phyloP scores from a whole-genome alignment of 2,113 vertebrate species.

The Crocuta crocuta region DNA sequence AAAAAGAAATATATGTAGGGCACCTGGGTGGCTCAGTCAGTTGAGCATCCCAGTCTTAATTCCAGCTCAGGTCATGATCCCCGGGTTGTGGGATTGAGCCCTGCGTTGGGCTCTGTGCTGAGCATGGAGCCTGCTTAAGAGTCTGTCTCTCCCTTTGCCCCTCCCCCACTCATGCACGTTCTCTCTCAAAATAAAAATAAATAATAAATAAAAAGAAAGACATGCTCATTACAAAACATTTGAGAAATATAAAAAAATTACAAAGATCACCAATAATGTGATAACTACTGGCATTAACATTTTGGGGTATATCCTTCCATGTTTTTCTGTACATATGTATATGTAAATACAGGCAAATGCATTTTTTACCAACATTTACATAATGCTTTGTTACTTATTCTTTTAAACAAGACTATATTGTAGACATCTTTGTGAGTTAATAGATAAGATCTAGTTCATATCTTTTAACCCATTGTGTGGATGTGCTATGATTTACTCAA shows the following conservation, averaged over 20 bases:
- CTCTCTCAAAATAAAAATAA: no score
- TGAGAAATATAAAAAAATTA: conserved; percentile 10
- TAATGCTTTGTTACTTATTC: not conserved
- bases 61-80: no score
- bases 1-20: not conserved
- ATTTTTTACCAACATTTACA: not conserved
- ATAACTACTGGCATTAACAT: not conserved
- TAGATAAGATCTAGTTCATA: not conserved
- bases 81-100: no score
- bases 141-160: no score
- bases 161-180: no score
- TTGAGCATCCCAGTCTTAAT: no score
- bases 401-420: not conserved
- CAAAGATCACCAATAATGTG: not conserved
- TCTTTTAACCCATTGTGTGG: not conserved
- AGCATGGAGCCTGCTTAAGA: no score
- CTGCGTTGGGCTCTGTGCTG: no score
- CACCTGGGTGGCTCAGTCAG: no score
- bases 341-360: not conserved
- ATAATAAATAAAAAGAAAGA: conserved; percentile 22
- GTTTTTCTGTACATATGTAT: not conserved
- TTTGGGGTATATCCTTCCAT: not conserved
- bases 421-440: not conserved
- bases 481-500: not conserved
- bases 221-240: conserved; percentile 3